Evolutionary conservation across 2,113 vertebrate genomes (phyloP).

Genomic region (Aegithalos caudatus): DNA sequence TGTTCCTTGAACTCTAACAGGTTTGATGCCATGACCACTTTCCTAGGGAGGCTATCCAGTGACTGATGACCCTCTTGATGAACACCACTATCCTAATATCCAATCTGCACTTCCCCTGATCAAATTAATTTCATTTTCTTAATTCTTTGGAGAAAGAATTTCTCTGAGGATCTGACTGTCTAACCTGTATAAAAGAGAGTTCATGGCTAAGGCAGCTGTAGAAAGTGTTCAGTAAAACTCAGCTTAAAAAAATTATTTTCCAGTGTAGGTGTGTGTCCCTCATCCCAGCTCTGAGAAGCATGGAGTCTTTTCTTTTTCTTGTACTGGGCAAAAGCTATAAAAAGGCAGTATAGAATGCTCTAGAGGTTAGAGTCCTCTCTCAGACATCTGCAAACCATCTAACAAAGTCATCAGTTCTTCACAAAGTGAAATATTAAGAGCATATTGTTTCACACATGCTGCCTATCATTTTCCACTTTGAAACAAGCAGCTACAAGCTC

Average conservation of each 20-base stretch:
- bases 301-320: neutral
- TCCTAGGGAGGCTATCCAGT: neutral
- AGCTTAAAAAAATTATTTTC: neutral
- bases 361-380: neutral
- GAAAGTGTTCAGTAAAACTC: neutral
- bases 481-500: conserved; percentile 20
- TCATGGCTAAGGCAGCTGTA: neutral
- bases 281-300: neutral
- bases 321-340: neutral
- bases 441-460: conserved; percentile 1
- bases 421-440: neutral
- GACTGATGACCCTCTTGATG: neutral
- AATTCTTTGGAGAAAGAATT: neutral
- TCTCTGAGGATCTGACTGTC: neutral
- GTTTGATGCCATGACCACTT: neutral
- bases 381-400: neutral
- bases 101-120: neutral
- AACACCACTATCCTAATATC: neutral
- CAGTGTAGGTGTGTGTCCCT: neutral
- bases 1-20: neutral
- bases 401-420: neutral
- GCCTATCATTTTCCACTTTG: neutral
- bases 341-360: neutral
- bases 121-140: neutral
- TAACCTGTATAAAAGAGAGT: neutral